Evolutionary conservation across 1,140 invertebrate genomes (phyloP), one percentile per base, ranked within the genome.

Genomic region (Ladona fulva): DNA sequence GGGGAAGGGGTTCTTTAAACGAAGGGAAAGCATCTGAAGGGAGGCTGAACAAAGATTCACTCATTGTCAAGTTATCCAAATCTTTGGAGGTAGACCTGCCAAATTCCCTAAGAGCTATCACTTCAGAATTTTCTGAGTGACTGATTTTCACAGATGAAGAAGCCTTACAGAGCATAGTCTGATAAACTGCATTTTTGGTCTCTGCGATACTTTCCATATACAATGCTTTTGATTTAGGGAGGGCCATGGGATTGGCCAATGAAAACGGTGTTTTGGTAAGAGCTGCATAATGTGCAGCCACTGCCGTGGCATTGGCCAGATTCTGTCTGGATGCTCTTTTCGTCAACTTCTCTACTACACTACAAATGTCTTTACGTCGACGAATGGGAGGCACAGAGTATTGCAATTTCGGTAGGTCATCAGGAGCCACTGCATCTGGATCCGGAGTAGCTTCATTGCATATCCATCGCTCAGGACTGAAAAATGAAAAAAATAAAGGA

Each of bases 241-340:
- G 14, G n/a, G 52, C 5, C n/a, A 12, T 3, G 3, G 52, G 16
- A 66, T 66, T 66, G 12, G 14, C 52, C 12, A 66, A 66, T 19
- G 16, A 66, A 16, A 66, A 22, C 14, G 14, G 14, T 66, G 16
- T 22, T 12, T 22, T 22, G 3, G 3, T 66, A 22, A 66, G n/a
- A 66, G 52, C 14, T 16, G 52, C 52, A 66, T 1, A 66, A 66
- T 66, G 52, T 6, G 52, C 14, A 19, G 52, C 52, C 12, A 66
- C 52, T 6, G 52, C 52, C 14, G 52, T 66, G 86, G 84, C 77
- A 89, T 86, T 66, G 84, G 83, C 80, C 89, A 85, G n/a, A 89
- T 82, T 42, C 83, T 81, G 7, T 88, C 80, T 78, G 83, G 80
- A 75, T 82, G 83, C 29, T 80, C 79, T 16, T 83, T 74, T 25